Percentiles rank a stretch among this genome's conserved stretches.
Evolutionary conservation across 2,113 vertebrate genomes (phyloP).

Genomic region (Labrus mixtus): DNA sequence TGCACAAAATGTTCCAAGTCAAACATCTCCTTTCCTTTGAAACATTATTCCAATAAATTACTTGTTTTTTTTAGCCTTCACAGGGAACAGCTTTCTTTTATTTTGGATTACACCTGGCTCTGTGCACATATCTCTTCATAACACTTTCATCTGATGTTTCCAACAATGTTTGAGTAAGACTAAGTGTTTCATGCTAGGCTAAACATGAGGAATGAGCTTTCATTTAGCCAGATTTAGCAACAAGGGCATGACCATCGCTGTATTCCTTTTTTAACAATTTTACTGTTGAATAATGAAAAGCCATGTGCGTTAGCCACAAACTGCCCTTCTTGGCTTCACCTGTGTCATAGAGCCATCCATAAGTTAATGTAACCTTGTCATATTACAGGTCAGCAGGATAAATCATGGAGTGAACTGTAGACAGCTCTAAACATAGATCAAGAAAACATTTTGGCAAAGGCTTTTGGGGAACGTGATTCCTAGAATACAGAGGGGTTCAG

Average conservation of each 20-base stretch:
- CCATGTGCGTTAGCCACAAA: not conserved
- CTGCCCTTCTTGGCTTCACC: not conserved
- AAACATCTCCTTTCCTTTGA: too few species aligned
- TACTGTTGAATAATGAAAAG: not conserved
- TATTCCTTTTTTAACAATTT: not conserved
- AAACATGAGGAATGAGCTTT: not conserved
- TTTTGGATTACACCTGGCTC: not conserved
- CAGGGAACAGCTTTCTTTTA: not conserved
- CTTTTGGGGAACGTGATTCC: constrained; percentile 53
- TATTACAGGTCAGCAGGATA: not conserved
- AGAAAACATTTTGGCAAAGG: constrained; percentile 22
- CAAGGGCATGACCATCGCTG: not conserved
- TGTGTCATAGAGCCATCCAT: not conserved
- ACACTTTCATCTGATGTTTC: constrained; percentile 2
- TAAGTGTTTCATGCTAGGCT: constrained; percentile 16
- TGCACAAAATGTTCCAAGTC: too few species aligned
- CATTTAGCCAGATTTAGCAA: not conserved
- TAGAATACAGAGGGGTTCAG: constrained; percentile 47
- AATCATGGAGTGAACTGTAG: not conserved
- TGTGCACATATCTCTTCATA: not conserved
- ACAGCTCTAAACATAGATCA: constrained; percentile 23
- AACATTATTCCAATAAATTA: too few species aligned
- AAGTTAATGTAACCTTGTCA: not conserved
- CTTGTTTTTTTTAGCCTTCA: not conserved
- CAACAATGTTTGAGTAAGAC: constrained; percentile 21